phyloP scores from a whole-genome alignment of 2,113 vertebrate genomes.

The Channa argus region DNA sequence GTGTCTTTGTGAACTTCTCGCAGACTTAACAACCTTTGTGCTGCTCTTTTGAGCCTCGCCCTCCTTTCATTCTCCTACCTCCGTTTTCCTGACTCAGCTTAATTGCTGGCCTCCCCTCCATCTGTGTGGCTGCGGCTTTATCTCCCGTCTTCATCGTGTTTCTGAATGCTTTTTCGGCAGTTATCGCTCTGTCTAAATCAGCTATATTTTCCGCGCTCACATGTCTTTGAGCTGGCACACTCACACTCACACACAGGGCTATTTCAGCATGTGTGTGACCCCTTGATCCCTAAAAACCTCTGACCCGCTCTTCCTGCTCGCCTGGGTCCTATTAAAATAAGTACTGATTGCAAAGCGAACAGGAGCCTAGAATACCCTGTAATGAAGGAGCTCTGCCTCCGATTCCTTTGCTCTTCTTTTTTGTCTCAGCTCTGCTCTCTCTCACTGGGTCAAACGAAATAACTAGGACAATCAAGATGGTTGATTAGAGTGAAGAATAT shows the following conservation, averaged over 20 bases:
- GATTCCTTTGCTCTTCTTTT: constrained; percentile 43
- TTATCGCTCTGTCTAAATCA: constrained; percentile 59
- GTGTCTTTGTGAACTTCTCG: constrained; percentile 49
- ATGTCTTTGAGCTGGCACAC: constrained; percentile 6
- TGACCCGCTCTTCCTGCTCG: constrained; percentile 67
- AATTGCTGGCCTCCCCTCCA: constrained; percentile 66
- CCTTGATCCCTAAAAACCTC: constrained; percentile 25
- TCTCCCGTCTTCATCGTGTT: constrained; percentile 57
- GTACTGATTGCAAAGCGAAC: constrained; percentile 63
- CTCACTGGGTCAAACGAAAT: constrained; percentile 66
- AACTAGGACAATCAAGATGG: constrained; percentile 73
- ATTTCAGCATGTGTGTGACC: constrained; percentile 65
- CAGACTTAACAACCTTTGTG: constrained; percentile 52
- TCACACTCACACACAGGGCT: constrained; percentile 16
- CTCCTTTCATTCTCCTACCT: constrained; percentile 48
- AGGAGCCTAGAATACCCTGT: constrained; percentile 57
- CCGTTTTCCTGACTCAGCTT: constrained; percentile 73
- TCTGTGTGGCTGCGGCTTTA: constrained; percentile 54
- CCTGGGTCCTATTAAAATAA: constrained; percentile 64
- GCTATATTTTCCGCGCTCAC: constrained; percentile 16
- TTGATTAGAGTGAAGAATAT: constrained; percentile 74
- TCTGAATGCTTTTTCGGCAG: constrained; percentile 19
- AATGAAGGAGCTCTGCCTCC: constrained; percentile 60
- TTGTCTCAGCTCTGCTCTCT: constrained; percentile 52
- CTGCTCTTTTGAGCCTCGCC: constrained; percentile 41